Conservation (phyloP, 2,888 invertebrate species). For the Mythimna vitellina region DNA sequence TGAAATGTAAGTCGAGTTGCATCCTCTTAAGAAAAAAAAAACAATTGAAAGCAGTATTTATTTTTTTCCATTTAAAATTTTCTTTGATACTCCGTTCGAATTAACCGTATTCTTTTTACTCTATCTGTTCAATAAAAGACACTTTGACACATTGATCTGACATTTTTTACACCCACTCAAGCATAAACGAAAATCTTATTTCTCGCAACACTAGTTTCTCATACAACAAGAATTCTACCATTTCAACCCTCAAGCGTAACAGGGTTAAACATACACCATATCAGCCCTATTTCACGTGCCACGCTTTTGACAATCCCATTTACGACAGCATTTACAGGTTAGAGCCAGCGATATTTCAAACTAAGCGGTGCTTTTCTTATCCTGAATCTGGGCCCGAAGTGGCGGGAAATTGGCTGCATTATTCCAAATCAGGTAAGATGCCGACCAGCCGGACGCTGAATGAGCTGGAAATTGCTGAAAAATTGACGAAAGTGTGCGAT, state of each 20-base stretch:
- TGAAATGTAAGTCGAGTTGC: too few species aligned
- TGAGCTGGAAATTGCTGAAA: slow-evolving; percentile 50
- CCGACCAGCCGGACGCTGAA: slow-evolving; percentile 40
- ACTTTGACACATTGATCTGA: neutral
- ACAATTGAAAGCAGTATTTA: too few species aligned
- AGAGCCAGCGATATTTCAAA: slow-evolving; percentile 62
- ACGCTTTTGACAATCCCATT: slow-evolving; percentile 60
- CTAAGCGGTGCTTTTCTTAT: slow-evolving; percentile 63
- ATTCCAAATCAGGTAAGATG: slow-evolving; percentile 61
- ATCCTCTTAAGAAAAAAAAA: too few species aligned
- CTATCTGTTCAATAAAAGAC: neutral
- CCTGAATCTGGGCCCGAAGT: slow-evolving; percentile 59
- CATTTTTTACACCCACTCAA: neutral
- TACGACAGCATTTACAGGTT: slow-evolving; percentile 48
- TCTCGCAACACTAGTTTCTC: slow-evolving; percentile 9
- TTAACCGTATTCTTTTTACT: neutral
- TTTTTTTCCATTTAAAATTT: too few species aligned
- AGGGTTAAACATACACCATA: slow-evolving; percentile 32
- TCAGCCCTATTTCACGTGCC: slow-evolving; percentile 42
- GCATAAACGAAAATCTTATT: slow-evolving; percentile 11
- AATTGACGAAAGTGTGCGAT: slow-evolving; percentile 19
- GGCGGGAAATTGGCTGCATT: slow-evolving; percentile 67
- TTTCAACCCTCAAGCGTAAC: slow-evolving; percentile 8
- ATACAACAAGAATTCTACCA: neutral
- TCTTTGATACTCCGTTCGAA: neutral